Evolutionary conservation across 2,797 vertebrate species (phyloP), one percentile per base, ranked within the genome.

Genomic region (Anabas testudineus): DNA sequence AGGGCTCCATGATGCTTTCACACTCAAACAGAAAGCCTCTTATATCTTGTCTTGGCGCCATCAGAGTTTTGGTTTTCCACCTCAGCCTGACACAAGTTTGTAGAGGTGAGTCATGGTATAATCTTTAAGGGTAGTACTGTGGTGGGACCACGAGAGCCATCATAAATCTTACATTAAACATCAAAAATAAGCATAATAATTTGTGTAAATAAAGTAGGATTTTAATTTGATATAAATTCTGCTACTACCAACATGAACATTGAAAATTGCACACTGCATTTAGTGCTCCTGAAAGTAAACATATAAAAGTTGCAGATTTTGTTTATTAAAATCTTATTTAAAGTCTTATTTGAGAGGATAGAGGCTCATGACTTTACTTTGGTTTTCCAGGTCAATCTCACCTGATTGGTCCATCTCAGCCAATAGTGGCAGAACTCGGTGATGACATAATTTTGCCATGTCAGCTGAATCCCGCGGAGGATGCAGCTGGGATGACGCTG

Each of bases 401-500:
- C n/a, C 9, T 45, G 43, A 51, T 43, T 16, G 43, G 24, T 58
- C 9, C 70, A 46, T 1, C 10, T 61, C 57, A 45, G 39, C 77
- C 65, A 55, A 49, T 76, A 21, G 12, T 39, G 19, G 64, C 32
- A 5, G 22, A 18, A 0, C 10, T 37, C 64, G 81, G 77, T 34
- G 37, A 60, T 39, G 70, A 80, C 19, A 16, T 83, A 54, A 28
- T 58, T 58, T 34, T 68, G n/a, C 55, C 66, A 0, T 68, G 66
- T 39, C 14, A 30, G 7, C 26, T 68, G 63, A 7, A 53, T 7
- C 74, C 77, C 55, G 57, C 14, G 3, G 43, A 2, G 26, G 70
- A 61, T 41, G 64, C 57, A 58, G n/a, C 36, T 22, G 56, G 9
- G 9, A 18, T 36, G 58, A 61, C 30, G 8, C n/a, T 83, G 60